phyloP scores from a whole-genome alignment of 2,797 vertebrate species.

The Myoxocephalus aenaeus region DNA sequence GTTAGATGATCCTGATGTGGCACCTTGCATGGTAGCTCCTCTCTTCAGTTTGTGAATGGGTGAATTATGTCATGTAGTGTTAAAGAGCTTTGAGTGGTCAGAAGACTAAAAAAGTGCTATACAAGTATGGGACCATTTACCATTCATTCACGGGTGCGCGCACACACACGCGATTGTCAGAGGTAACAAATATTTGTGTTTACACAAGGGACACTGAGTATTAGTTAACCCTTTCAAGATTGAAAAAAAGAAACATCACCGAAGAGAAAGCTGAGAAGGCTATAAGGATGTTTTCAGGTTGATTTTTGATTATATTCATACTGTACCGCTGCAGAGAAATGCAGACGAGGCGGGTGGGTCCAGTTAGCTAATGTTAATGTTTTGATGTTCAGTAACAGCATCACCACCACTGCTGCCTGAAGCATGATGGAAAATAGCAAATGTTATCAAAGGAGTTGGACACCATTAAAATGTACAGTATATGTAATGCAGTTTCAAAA shows the following conservation, averaged over 20 bases:
- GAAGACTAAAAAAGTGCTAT: too few species aligned
- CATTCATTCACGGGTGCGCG: too few species aligned
- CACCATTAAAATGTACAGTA: neutral
- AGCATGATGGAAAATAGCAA: constrained; percentile 23
- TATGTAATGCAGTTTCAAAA: neutral
- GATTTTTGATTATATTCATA: constrained; percentile 17
- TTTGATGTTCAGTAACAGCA: constrained; percentile 23
- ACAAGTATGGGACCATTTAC: too few species aligned
- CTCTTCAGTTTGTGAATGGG: too few species aligned
- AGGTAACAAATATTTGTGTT: neutral
- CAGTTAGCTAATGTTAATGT: constrained; percentile 20
- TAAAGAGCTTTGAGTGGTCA: too few species aligned
- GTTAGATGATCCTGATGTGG: too few species aligned
- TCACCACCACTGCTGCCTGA: neutral
- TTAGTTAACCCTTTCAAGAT: neutral
- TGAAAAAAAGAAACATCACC: neutral
- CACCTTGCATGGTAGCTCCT: too few species aligned
- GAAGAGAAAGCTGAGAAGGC: neutral
- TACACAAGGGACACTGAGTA: neutral
- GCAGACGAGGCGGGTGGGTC: neutral
- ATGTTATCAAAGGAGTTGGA: constrained; percentile 7
- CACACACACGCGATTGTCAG: too few species aligned
- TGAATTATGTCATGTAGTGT: too few species aligned
- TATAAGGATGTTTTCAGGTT: neutral
- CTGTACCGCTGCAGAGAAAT: neutral